A percentile compares a stretch with the other conserved stretches of the same genome.
Evolutionary conservation across 1,140 invertebrate genomes (phyloP).

Genomic region (Telenomus remus): DNA sequence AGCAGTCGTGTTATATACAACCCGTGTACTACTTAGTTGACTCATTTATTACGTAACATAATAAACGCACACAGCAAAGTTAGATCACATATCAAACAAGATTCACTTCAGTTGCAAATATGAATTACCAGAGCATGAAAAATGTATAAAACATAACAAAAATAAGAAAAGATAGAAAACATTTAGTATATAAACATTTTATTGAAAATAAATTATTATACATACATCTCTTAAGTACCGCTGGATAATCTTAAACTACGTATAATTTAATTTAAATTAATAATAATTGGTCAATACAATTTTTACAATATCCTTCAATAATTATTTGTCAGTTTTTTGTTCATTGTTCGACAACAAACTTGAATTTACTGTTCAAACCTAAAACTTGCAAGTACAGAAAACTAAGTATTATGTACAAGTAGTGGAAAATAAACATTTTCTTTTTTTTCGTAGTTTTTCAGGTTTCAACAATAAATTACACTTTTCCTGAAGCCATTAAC

Average conservation of each 20-base stretch:
- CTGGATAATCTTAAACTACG: conserved; percentile 13
- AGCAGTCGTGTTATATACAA: too few species aligned
- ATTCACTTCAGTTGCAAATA: too few species aligned
- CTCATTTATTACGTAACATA: too few species aligned
- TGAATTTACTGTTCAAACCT: conserved; percentile 31
- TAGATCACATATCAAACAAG: too few species aligned
- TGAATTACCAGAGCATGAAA: too few species aligned
- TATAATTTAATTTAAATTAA: conserved; percentile 13
- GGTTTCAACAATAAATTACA: conserved; percentile 34
- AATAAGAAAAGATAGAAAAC: not conserved
- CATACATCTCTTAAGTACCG: conserved; percentile 30
- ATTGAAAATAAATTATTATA: conserved; percentile 47
- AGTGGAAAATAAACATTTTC: too few species aligned
- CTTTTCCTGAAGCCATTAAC: conserved; percentile 15
- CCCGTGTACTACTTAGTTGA: too few species aligned
- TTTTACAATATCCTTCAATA: conserved; percentile 17
- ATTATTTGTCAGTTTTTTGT: conserved; percentile 23
- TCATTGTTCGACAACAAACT: conserved; percentile 28
- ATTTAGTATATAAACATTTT: conserved; percentile 28
- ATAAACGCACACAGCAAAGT: too few species aligned
- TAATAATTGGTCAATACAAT: conserved; percentile 8
- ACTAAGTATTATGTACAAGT: too few species aligned
- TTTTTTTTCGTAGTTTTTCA: not conserved
- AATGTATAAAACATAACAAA: not conserved
- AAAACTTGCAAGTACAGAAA: conserved; percentile 8